Base-by-base conservation (phyloP, 92 coral and sea anemone species). In the Virgularia gustaviana region DNA sequence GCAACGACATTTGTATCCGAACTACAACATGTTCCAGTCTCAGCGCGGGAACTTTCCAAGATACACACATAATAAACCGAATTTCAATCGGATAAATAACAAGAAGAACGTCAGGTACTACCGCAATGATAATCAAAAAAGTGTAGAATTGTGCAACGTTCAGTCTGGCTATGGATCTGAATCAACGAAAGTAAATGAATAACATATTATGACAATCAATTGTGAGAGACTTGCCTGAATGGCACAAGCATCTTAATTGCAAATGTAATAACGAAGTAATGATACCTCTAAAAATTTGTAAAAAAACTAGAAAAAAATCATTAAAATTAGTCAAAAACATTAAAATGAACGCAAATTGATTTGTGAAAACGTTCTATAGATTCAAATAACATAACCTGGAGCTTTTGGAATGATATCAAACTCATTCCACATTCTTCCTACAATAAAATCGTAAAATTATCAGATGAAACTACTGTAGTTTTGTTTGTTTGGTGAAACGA, bases 91-190 rank as follows among this genome's bases (percentile, higher is more conserved):
- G 19, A 59, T 30, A 49, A 24, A 16, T n/a, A 24, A 54, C 61
- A n/a, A 61, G 45, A 68, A 68, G 16, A 36, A 49, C 37, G 47
- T 43, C 62, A 68, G 73, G 24, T 68, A 68, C 19, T 28, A 29
- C n/a, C 30, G 75, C 49, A 49, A 68, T 47, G 75, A 68, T 6
- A 49, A 67, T 30, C 74, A 67, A 39, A 57, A 52, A 12, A 67
- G 33, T n/a, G 36, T 15, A 20, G 49, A 49, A 24, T 67, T 68
- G 60, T 55, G 19, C 3, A 49, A 49, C 18, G 36, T 49, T 22
- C 75, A 49, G 39, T 25, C 75, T 31, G 61, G 61, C 33, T 68
- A 68, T 51, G 75, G 61, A 19, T 37, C 32, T 6, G 32, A 68
- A 28, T 24, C 60, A 22, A n/a, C n/a, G n/a, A 68, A 68, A 34